Percentiles rank a stretch among this genome's conserved stretches.
phyloP scores from a whole-genome alignment of 2,113 vertebrate genomes.

The Osmerus mordax region DNA sequence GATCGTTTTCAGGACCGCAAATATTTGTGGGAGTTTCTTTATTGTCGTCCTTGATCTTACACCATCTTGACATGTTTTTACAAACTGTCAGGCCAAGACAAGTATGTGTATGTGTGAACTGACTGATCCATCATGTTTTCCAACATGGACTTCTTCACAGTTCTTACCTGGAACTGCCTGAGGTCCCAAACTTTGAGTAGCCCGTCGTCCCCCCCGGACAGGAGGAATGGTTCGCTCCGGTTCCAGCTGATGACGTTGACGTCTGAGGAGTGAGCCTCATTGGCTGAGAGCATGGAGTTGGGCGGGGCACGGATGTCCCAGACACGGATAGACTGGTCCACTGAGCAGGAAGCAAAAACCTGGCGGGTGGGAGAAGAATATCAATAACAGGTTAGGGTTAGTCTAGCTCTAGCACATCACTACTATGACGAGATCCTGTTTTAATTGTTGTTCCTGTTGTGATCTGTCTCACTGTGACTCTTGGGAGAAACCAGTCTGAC shows the following conservation, averaged over 20 bases:
- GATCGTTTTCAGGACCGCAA: too few relatives aligned
- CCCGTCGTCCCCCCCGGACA: constrained; percentile 87
- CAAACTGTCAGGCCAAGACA: background rate
- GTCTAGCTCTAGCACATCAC: too few relatives aligned
- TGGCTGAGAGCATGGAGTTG: constrained; percentile 82
- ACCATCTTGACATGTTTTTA: background rate
- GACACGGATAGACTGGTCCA: constrained; percentile 81
- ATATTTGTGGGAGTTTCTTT: too few relatives aligned
- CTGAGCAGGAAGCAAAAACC: constrained; percentile 90
- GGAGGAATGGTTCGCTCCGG: constrained; percentile 81
- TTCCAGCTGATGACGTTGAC: constrained; percentile 91
- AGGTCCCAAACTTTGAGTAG: constrained; percentile 87
- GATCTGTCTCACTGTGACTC: too few relatives aligned
- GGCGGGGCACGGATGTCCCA: constrained; percentile 85
- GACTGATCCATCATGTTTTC: too few relatives aligned
- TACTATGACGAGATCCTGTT: too few relatives aligned
- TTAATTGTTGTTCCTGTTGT: too few relatives aligned
- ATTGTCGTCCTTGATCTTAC: background rate
- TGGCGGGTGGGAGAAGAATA: constrained; percentile 38
- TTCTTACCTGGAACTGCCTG: constrained; percentile 81
- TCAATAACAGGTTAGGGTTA: background rate
- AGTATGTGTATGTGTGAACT: too few relatives aligned
- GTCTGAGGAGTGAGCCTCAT: constrained; percentile 78
- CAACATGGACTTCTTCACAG: too few relatives aligned
- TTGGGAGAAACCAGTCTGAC: too few relatives aligned